Conservation (phyloP, 2,888 invertebrate species). For the Bombylius discolor region DNA sequence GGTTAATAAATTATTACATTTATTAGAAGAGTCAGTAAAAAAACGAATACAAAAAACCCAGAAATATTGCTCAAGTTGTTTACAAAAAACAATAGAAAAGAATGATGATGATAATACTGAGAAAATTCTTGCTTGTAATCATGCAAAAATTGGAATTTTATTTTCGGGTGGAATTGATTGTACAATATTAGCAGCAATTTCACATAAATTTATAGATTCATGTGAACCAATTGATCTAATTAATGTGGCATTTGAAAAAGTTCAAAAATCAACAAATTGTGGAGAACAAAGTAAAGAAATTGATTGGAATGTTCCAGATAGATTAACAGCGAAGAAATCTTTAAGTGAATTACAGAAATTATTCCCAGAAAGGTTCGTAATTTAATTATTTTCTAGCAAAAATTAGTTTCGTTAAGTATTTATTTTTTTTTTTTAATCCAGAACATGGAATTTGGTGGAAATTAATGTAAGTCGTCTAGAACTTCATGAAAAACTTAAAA, state of each 20-base stretch:
- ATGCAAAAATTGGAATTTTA: slow-evolving; percentile 63
- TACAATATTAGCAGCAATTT: slow-evolving; percentile 71
- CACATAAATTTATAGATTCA: slow-evolving; percentile 51
- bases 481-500: slow-evolving; percentile 43
- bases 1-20: slow-evolving; percentile 37
- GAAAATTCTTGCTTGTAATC: slow-evolving; percentile 34
- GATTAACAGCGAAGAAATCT: slow-evolving; percentile 62
- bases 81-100: too few relatives aligned
- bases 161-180: slow-evolving; percentile 98
- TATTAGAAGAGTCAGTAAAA: slow-evolving; percentile 47
- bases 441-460: slow-evolving; percentile 75
- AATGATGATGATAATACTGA: too few relatives aligned
- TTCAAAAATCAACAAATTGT: slow-evolving; percentile 15
- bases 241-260: slow-evolving; percentile 81
- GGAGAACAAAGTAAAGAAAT: too few relatives aligned
- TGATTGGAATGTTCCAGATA: slow-evolving; percentile 65
- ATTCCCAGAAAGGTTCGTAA: slow-evolving; percentile 52
- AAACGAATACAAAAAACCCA: slow-evolving; percentile 48
- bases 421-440: slow-evolving; percentile 20
- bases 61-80: slow-evolving; percentile 47
- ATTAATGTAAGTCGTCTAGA: slow-evolving; percentile 59
- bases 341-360: slow-evolving; percentile 51
- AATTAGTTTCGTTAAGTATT: too few relatives aligned
- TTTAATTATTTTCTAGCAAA: too few relatives aligned
- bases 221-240: slow-evolving; percentile 73